Evolutionary conservation across 2,888 invertebrate genomes (phyloP).

Genomic region (Eupithecia subfuscata): DNA sequence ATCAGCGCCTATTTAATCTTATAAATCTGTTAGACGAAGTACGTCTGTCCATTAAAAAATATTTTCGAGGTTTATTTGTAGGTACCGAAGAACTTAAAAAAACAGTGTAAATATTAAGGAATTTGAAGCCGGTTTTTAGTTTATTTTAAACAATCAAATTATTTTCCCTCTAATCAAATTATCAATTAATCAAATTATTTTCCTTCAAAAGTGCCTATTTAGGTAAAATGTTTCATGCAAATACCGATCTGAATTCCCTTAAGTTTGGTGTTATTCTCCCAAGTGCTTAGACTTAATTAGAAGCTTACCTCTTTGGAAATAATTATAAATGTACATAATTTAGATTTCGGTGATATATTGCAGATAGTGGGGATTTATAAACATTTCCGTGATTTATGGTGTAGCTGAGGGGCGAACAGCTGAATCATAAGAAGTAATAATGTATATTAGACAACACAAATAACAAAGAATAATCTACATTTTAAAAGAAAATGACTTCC

Average conservation of each 20-base stretch:
- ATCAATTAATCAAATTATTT: too few species aligned
- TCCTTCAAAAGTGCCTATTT: not conserved
- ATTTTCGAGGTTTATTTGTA: too few species aligned
- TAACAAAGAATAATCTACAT: not conserved
- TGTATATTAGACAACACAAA: too few species aligned
- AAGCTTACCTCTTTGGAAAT: slow-evolving; percentile 50
- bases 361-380: slow-evolving; percentile 35
- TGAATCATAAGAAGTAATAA: not conserved
- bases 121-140: too few species aligned
- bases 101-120: too few species aligned
- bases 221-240: not conserved
- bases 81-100: too few species aligned
- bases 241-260: not conserved
- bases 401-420: slow-evolving; percentile 17
- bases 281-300: slow-evolving; percentile 34
- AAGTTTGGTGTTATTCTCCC: slow-evolving; percentile 1
- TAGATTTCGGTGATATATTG: slow-evolving; percentile 44
- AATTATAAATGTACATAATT: slow-evolving; percentile 63
- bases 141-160: too few species aligned
- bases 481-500: too few species aligned
- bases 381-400: slow-evolving; percentile 36
- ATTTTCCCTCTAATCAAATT: too few species aligned
- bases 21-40: too few species aligned
- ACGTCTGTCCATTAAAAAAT: too few species aligned
- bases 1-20: too few species aligned